Conservation (phyloP, 2,888 invertebrate genomes). For the Agrochola lychnidis region DNA sequence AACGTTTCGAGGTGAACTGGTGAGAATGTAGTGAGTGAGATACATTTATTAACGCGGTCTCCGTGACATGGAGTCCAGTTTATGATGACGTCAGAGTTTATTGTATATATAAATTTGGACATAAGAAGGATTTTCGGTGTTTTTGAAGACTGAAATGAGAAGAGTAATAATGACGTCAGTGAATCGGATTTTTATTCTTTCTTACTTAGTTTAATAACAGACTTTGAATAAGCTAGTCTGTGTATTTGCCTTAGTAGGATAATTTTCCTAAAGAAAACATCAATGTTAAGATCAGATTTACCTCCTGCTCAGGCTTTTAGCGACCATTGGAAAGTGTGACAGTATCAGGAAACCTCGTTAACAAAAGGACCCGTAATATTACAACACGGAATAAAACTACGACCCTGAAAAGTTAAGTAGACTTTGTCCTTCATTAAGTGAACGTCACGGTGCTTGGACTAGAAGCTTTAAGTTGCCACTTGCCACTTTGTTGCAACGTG, state of each 20-base stretch:
- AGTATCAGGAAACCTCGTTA: constrained; percentile 3
- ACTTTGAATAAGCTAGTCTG: constrained; percentile 4
- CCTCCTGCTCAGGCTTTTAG: neutral
- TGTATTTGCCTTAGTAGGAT: neutral
- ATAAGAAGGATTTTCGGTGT: constrained; percentile 17
- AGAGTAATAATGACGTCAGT: neutral
- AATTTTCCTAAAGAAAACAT: constrained; percentile 2
- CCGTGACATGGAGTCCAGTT: constrained; percentile 51
- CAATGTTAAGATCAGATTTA: neutral
- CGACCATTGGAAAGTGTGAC: neutral
- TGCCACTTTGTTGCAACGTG: neutral
- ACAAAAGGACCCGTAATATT: constrained; percentile 3
- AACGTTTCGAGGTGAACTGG: constrained; percentile 65
- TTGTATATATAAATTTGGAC: neutral
- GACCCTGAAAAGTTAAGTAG: constrained; percentile 35
- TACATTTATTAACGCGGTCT: constrained; percentile 55
- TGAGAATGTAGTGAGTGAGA: constrained; percentile 44
- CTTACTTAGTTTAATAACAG: neutral
- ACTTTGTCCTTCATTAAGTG: constrained; percentile 10
- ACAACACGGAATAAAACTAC: constrained; percentile 18
- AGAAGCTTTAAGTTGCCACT: constrained; percentile 3
- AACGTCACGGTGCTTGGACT: constrained; percentile 8
- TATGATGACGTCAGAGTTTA: constrained; percentile 34
- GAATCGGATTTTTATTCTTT: neutral
- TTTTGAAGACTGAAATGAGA: constrained; percentile 2